Base-by-base conservation (phyloP, 2,888 invertebrate species). In the Apoda limacodes region DNA sequence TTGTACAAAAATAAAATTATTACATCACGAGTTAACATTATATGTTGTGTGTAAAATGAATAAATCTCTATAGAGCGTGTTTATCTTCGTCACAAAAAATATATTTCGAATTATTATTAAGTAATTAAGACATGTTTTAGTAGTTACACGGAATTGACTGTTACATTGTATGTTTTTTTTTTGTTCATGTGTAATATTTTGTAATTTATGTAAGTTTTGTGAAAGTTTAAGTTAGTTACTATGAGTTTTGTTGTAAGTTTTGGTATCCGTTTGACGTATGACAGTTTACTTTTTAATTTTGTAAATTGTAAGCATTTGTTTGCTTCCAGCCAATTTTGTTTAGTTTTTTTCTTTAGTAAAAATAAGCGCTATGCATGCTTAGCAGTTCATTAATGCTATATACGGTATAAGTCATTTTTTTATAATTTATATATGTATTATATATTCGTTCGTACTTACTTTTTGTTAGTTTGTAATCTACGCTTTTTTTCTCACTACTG, bases 251-350 rank as follows among this genome's bases (percentile, higher is more conserved):
- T 46, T 47, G 39, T 45, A n/a, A n/a, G n/a, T 37, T 50, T 45
- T 39, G 33, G 40, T 42, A 32, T n/a, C 40, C 39, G 40, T 55
- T 60, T 56, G 56, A 55, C 42, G 50, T 47, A 49, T 51, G 42
- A n/a, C n/a, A n/a, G n/a, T n/a, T n/a, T n/a, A n/a, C n/a, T n/a
- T n/a, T n/a, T n/a, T n/a, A n/a, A n/a, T 57, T 69, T 70, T 80
- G 80, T 80, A 74, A 80, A 78, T 80, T 80, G 80, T 80, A 80
- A 80, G 80, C 80, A 80, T 80, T 78, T 80, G 80, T 75, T 71
- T 74, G 80, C 78, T 78, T 78, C 47, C 60, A 67, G 74, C 68
- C 71, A 63, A 56, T 50, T 56, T 57, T n/a, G n/a, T n/a, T n/a
- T n/a, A n/a, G n/a, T 55, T 53, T 54, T 53, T 54, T 49, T 43